Percentiles rank a stretch among this genome's conserved stretches.
Evolutionary conservation across 1,140 invertebrate species (phyloP).

Genomic region (Penaeus japonicus): DNA sequence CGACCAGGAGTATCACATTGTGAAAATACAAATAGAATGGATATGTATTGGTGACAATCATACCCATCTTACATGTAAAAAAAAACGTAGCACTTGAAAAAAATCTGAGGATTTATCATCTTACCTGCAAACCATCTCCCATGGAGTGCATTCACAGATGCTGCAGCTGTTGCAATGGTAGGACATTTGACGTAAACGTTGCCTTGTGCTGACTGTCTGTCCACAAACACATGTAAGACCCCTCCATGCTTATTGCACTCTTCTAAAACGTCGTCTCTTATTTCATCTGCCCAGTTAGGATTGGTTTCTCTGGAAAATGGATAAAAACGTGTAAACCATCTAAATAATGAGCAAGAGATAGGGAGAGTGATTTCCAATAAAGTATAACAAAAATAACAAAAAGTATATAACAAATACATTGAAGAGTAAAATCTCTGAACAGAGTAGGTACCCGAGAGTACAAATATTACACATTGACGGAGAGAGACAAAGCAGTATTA

Average conservation of each 20-base stretch:
- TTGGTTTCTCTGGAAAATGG: slow-evolving; percentile 81
- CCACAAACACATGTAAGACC: slow-evolving; percentile 95
- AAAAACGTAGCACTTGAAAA: too few relatives aligned
- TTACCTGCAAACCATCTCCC: slow-evolving; percentile 94
- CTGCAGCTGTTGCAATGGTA: slow-evolving; percentile 92
- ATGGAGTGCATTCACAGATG: slow-evolving; percentile 95
- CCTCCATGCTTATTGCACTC: slow-evolving; percentile 99
- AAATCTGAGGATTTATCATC: too few relatives aligned
- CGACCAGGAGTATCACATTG: too few relatives aligned
- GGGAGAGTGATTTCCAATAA: too few relatives aligned
- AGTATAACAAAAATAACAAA: too few relatives aligned
- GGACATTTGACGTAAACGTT: slow-evolving; percentile 99
- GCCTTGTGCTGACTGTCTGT: slow-evolving; percentile 92
- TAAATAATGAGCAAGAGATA: background rate
- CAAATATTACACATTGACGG: too few relatives aligned
- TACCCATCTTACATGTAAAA: too few relatives aligned
- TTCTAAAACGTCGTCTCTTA: slow-evolving; percentile 97
- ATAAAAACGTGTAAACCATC: too few relatives aligned
- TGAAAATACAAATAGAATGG: too few relatives aligned
- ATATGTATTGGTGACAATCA: too few relatives aligned
- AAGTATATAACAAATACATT: too few relatives aligned
- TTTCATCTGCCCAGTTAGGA: slow-evolving; percentile 81
- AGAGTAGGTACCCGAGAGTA: background rate
- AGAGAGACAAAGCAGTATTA: too few relatives aligned
- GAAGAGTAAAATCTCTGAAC: background rate